phyloP scores from a whole-genome alignment of 1,140 invertebrate species.

The Hetaerina americana region DNA sequence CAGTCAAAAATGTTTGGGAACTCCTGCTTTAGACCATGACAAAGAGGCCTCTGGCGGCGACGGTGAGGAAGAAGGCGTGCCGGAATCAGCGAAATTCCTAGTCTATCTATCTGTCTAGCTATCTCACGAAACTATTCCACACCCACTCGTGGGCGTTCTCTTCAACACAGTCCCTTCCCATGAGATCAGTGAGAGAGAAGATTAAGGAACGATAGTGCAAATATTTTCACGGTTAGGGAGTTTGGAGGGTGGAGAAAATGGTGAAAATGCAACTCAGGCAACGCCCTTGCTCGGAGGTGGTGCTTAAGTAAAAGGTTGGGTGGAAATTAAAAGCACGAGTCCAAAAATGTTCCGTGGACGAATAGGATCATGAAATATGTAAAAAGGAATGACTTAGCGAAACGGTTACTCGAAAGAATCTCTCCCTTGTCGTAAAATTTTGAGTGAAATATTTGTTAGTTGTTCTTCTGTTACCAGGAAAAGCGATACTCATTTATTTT shows the following conservation, averaged over 20 bases:
- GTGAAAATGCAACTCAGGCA: not conserved
- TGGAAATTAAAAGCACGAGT: not conserved
- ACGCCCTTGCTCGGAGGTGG: not conserved
- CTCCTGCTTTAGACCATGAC: too few relatives aligned
- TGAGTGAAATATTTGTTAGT: not conserved
- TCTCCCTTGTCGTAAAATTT: not conserved
- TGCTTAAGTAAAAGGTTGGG: not conserved
- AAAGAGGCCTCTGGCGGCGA: too few relatives aligned
- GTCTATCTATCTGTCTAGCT: too few relatives aligned
- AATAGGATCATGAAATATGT: not conserved
- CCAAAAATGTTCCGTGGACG: not conserved
- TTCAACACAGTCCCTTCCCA: not conserved
- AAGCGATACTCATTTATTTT: not conserved
- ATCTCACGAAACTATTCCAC: too few relatives aligned
- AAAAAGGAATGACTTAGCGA: not conserved
- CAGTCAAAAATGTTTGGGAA: too few relatives aligned
- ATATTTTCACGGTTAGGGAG: not conserved
- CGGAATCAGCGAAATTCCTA: too few relatives aligned
- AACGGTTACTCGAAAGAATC: not conserved
- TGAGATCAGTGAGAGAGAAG: not conserved
- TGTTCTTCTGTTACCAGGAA: not conserved
- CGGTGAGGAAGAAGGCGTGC: too few relatives aligned
- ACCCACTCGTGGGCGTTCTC: not conserved
- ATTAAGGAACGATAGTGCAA: not conserved
- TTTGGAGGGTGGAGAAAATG: too few relatives aligned